Evolutionary conservation across 2,888 invertebrate genomes (phyloP), one percentile per base, ranked within the genome.

Genomic region (Tribolium freemani): DNA sequence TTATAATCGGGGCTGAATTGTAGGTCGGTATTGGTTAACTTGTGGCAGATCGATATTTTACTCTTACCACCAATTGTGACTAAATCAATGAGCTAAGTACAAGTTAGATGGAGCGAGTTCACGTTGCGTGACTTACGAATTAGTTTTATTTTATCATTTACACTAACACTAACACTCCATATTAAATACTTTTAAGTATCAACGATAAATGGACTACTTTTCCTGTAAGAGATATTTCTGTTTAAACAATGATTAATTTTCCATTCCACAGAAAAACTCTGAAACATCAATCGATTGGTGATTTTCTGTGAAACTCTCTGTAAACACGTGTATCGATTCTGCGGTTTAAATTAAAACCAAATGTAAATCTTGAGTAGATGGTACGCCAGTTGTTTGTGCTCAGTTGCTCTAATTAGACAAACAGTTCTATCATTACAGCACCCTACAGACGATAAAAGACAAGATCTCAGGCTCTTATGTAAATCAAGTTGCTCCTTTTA

Each of bases 31-130:
- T 21, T 38, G 53, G 53, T 51, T 64, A 64, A 64, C 38, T 64
- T 64, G 44, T 64, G 64, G 44, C 10, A 9, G 64, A 64, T 64
- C 64, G 51, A 64, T 53, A 64, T 16, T 63, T 63, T 48, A 51
- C 31, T 31, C 63, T 51, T 51, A 50, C 45, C 50, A 45, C 21
- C 38, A 64, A 64, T 38, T 51, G 50, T 48, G 26, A 20, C 8
- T 60, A 26, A 60, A 60, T 45, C 60, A 60, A 60, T 60, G 60
- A 60, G 21, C 16, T 16, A 53, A 20, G 64, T 64, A 51, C 44
- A 64, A 51, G 44, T 45, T 44, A 9, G 58, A 20, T 45, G 10
- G 60, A 60, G 26, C 20, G 11, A 45, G 46, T 60, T 26, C 44
- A 46, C 26, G 26, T 46, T 60, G 60, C 60, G 60, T 60, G 48